Percentiles rank a stretch among this genome's conserved stretches.
phyloP scores from a whole-genome alignment of 2,797 vertebrate genomes.

The Amphiprion clarkii region DNA sequence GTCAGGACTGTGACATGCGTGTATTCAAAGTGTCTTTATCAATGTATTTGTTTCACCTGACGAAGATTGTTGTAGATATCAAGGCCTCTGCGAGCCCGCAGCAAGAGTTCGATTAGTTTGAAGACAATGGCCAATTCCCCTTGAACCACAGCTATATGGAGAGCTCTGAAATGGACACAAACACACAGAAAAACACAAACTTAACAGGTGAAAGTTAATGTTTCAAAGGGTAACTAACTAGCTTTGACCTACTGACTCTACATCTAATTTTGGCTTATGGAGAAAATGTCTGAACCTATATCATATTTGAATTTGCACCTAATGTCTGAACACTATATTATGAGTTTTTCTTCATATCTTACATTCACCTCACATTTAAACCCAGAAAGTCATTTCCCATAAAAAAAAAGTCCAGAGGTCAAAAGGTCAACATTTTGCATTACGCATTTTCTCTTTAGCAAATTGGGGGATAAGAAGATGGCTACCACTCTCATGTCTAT shows the following conservation, averaged over 20 bases:
- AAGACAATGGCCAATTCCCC: slow-evolving; percentile 75
- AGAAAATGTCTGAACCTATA: not conserved
- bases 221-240: not conserved
- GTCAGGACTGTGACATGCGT: not conserved
- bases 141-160: slow-evolving; percentile 93
- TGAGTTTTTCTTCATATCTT: not conserved
- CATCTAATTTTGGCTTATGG: not conserved
- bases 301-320: not conserved
- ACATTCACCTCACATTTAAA: too few relatives aligned
- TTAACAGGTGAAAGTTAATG: slow-evolving; percentile 15
- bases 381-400: not conserved
- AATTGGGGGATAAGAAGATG: not conserved
- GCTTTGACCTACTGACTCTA: slow-evolving; percentile 15
- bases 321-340: not conserved
- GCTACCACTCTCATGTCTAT: not conserved
- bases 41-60: slow-evolving; percentile 84
- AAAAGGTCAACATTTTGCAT: not conserved
- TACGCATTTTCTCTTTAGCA: not conserved
- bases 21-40: slow-evolving; percentile 1
- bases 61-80: slow-evolving; percentile 92
- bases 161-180: slow-evolving; percentile 81
- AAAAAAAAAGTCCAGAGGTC: not conserved
- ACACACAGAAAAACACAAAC: slow-evolving; percentile 33
- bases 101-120: slow-evolving; percentile 82
- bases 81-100: slow-evolving; percentile 75